phyloP scores from a whole-genome alignment of 2,797 vertebrate species.

The Oryzias sinensis region DNA sequence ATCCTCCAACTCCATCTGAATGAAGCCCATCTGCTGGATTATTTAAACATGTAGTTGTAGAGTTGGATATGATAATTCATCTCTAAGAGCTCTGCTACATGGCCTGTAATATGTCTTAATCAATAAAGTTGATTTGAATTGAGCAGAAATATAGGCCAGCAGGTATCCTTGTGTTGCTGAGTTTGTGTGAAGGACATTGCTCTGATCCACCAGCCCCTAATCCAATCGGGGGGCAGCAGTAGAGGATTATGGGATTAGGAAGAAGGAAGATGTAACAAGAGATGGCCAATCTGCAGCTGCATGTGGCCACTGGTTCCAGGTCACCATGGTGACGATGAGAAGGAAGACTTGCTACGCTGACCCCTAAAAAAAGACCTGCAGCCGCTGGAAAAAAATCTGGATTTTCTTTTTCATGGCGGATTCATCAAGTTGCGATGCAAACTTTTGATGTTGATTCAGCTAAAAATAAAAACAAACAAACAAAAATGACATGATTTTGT shows the following conservation, averaged over 20 bases:
- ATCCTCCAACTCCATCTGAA: too few species aligned
- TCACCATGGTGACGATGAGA: constrained; percentile 1
- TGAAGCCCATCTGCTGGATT: too few species aligned
- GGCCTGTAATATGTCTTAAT: too few species aligned
- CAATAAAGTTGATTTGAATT: constrained; percentile 10
- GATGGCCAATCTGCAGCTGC: constrained; percentile 58
- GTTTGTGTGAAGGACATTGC: constrained; percentile 6
- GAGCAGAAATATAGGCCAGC: constrained; percentile 47
- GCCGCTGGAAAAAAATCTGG: too few species aligned
- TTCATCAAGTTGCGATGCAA: too few species aligned
- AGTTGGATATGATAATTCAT: too few species aligned
- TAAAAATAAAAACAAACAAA: too few species aligned
- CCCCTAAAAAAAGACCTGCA: background rate
- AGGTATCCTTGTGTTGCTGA: constrained; percentile 20
- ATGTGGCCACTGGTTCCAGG: background rate
- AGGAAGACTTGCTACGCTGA: background rate
- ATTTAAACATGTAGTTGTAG: too few species aligned
- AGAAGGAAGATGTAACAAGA: constrained; percentile 55
- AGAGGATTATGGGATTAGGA: constrained; percentile 63
- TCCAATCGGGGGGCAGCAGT: constrained; percentile 49
- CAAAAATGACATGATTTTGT: too few species aligned
- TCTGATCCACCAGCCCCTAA: constrained; percentile 53
- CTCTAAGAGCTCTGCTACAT: too few species aligned
- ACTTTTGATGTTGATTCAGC: too few species aligned
- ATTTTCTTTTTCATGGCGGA: too few species aligned